A percentile compares a stretch with the other conserved stretches of the same genome.
Evolutionary conservation across 1,140 invertebrate genomes (phyloP).

Genomic region (Megalonaias nervosa): DNA sequence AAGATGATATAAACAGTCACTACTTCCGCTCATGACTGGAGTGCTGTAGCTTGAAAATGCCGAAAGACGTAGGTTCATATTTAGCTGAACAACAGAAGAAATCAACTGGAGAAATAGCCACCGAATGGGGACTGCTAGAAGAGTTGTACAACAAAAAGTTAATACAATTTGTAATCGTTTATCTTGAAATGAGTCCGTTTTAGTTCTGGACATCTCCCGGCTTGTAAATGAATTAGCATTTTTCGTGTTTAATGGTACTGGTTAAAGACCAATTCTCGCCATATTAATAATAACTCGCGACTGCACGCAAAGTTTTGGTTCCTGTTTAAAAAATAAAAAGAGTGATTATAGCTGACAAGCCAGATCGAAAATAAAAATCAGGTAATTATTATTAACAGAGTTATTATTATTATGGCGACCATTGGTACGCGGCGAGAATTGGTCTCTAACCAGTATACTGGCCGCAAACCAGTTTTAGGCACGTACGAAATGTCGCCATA

Average conservation of each 20-base stretch:
- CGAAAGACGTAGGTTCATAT: conserved; percentile 63
- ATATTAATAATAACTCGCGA: no score
- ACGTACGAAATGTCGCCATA: no score
- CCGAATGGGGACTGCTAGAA: conserved; percentile 64
- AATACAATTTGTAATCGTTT: conserved; percentile 4
- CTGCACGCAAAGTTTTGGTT: no score
- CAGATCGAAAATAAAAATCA: no score
- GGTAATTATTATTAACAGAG: no score
- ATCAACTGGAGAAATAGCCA: conserved; percentile 56
- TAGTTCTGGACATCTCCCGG: neutral
- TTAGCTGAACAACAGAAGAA: conserved; percentile 67
- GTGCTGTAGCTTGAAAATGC: conserved; percentile 30
- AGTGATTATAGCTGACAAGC: neutral
- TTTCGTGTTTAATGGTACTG: neutral
- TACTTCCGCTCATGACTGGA: no score
- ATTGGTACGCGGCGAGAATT: no score
- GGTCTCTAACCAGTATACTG: no score
- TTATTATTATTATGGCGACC: no score
- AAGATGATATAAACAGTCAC: no score
- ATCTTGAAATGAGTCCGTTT: neutral
- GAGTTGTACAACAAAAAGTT: conserved; percentile 68
- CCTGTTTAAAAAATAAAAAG: neutral
- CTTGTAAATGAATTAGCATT: neutral
- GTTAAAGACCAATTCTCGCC: neutral
- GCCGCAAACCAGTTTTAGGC: no score